These are phyloP conservation scores for Hycleus cichorii DNA, from an alignment of 1,140 invertebrate species.

Conservation along the genomic window DNA sequence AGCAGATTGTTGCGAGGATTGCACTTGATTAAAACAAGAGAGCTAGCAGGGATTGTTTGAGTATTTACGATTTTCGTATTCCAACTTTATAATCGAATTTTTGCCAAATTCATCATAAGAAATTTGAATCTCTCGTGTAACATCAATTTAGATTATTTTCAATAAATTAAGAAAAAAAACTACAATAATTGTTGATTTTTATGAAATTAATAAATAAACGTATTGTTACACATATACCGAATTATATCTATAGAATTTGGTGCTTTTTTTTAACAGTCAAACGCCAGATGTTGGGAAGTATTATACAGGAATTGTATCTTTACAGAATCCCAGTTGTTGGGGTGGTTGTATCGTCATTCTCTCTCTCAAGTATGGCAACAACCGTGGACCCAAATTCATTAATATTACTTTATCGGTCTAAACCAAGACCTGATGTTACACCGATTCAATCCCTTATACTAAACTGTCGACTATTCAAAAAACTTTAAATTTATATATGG, in stretches of 20 bases:
- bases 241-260: no score
- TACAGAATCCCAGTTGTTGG: slow-evolving; percentile 2
- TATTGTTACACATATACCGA: no score
- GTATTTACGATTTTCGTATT: not conserved
- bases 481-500: no score
- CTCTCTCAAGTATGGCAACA: slow-evolving; percentile 4
- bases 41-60: slow-evolving; percentile 5
- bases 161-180: no score
- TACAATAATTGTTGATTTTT: no score
- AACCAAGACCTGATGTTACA: slow-evolving; percentile 7
- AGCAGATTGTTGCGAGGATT: slow-evolving; percentile 29
- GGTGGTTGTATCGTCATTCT: not conserved
- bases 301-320: slow-evolving; percentile 7
- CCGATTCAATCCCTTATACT: slow-evolving; percentile 1
- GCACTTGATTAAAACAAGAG: slow-evolving; percentile 30
- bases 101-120: no score
- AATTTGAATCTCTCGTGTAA: no score
- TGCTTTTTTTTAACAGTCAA: slow-evolving; percentile 9
- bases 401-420: slow-evolving; percentile 14
- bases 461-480: no score
- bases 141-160: no score
- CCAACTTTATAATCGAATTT: no score
- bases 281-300: slow-evolving; percentile 9
- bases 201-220: no score
- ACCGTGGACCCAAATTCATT: slow-evolving; percentile 11